Base-by-base conservation (phyloP, 35 echinoderm and acorn worm genomes). In the Acanthaster planci region DNA sequence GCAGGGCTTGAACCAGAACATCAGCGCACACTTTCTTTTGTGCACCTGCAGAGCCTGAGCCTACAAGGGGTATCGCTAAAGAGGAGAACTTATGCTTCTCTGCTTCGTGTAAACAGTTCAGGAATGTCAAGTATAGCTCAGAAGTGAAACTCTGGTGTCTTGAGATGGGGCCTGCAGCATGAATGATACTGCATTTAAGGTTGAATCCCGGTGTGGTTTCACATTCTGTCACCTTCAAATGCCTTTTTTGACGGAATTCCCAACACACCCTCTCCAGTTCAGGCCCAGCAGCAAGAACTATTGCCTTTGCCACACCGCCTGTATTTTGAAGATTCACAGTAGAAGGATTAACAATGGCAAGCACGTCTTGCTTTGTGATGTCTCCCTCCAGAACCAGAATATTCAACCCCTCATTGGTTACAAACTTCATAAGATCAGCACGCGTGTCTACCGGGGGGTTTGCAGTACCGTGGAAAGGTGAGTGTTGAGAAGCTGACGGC, bases 351-450 rank as follows among this genome's bases (percentile, higher is more conserved):
- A 83, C 80, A 58, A 83, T 83, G 53, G 42, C 80, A 31, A 38
- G 7, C 18, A 83, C 80, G 56, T 42, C 19, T 83, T 83, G 80
- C 52, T 29, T 83, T 8, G 80, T 83, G 37, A 83, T 83, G 27
- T 83, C 80, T 14, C 80, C 80, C 21, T 56, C 56, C 1, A 54
- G 54, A 15, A 83, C 52, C 3, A 2, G 37, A 57, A 83, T 38
- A 37, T 83, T 17, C 32, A 83, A 8, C 12, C 80, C 80, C 56
- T 83, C 80, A 18, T 83, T 83, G 52, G 80, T 83, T 16, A 56
- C 35, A 83, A 58, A 83, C 18, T 31, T 39, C 19, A 23, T 38
- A 9, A 9, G 34, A 60, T 32, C 14, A 17, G n/a, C 16, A 12
- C 4, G 10, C 39, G 5, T 9, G 27, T 29, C 27, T 78, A 18